Conservation (phyloP, 2,888 invertebrate genomes). For the Deilephila elpenor region DNA sequence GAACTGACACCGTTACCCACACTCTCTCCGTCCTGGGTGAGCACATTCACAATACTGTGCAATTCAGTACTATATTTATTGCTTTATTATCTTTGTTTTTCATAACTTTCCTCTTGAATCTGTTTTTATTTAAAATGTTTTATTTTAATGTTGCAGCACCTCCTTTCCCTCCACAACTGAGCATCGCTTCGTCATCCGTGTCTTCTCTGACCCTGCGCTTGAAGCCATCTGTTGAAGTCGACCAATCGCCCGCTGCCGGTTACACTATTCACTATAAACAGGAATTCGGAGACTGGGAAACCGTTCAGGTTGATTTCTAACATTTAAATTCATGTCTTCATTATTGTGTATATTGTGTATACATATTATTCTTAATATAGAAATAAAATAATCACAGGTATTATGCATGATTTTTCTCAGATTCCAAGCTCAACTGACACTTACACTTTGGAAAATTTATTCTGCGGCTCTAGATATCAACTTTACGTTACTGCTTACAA, state of each 20-base stretch:
- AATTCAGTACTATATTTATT: no score
- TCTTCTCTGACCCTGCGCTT: constrained; percentile 80
- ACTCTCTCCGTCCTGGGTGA: constrained; percentile 93
- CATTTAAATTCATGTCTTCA: constrained; percentile 35
- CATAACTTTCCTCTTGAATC: not conserved
- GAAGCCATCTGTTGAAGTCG: constrained; percentile 87
- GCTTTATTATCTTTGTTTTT: no score
- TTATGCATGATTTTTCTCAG: constrained; percentile 51
- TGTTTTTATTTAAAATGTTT: not conserved
- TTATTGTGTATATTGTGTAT: not conserved
- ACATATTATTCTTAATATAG: no score
- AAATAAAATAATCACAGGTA: not conserved
- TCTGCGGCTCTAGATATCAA: constrained; percentile 97
- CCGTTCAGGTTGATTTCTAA: constrained; percentile 85
- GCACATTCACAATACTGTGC: constrained; percentile 16
- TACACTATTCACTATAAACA: constrained; percentile 97
- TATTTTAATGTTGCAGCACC: constrained; percentile 60
- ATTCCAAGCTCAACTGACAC: constrained; percentile 91
- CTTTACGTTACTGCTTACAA: constrained; percentile 97
- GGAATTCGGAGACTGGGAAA: constrained; percentile 97
- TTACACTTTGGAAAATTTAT: constrained; percentile 93
- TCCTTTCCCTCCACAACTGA: constrained; percentile 80
- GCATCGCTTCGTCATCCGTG: constrained; percentile 80
- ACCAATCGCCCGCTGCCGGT: constrained; percentile 95
- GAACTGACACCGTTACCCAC: constrained; percentile 96